These are phyloP conservation scores for Diplazon laetatorius DNA, from an alignment of 2,888 invertebrate species.

Conservation along the genomic window DNA sequence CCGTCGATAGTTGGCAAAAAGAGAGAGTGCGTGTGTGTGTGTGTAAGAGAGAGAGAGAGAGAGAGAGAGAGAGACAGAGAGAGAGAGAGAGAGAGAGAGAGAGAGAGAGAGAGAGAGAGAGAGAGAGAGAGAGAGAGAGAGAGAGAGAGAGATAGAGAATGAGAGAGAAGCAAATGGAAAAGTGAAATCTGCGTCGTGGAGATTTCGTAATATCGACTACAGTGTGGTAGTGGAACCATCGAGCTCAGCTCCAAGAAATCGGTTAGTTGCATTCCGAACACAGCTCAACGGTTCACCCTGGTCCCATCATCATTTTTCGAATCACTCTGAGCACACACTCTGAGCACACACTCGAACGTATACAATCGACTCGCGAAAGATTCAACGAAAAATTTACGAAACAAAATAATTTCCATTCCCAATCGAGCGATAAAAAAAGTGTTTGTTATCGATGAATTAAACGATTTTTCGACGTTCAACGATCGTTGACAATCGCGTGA, in stretches of 20 bases:
- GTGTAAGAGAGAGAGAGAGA: no score
- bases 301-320: slow-evolving; percentile 21
- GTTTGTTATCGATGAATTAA: neutral
- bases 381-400: neutral
- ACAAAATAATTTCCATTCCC: neutral
- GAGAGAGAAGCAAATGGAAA: slow-evolving; percentile 57
- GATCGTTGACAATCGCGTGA: slow-evolving; percentile 4
- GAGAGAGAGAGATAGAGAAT: slow-evolving; percentile 52
- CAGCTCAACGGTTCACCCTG: slow-evolving; percentile 33
- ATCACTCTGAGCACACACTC: no score
- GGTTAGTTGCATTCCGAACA: slow-evolving; percentile 68
- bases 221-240: slow-evolving; percentile 47
- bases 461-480: neutral
- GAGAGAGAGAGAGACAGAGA: slow-evolving; percentile 52
- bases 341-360: no score
- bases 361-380: no score
- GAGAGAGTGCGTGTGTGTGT: no score
- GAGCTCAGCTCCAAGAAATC: slow-evolving; percentile 50
- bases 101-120: no score
- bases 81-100: slow-evolving; percentile 59
- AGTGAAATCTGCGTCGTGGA: slow-evolving; percentile 72
- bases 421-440: neutral
- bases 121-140: slow-evolving; percentile 47
- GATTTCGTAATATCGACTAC: slow-evolving; percentile 73
- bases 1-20: slow-evolving; percentile 51